Conservation (phyloP, 2,888 invertebrate genomes). For the Matsumyia berberina region DNA sequence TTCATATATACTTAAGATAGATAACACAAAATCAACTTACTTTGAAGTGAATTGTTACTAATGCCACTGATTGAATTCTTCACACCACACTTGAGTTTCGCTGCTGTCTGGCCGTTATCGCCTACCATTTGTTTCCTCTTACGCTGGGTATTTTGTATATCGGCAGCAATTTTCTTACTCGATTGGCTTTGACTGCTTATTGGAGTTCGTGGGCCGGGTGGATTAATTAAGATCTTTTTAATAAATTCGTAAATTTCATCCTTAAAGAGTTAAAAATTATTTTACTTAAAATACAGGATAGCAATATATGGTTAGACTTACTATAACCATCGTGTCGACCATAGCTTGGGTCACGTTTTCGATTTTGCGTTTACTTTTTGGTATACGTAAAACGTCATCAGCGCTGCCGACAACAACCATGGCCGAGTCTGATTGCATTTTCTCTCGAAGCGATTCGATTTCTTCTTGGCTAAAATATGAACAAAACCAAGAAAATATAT, state of each 20-base stretch:
- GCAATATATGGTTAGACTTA: slow-evolving; percentile 78
- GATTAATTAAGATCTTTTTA: slow-evolving; percentile 86
- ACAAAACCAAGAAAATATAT: too few relatives aligned
- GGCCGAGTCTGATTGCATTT: slow-evolving; percentile 90
- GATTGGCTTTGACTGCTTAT: slow-evolving; percentile 73
- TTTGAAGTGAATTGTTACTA: slow-evolving; percentile 20
- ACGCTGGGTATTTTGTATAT: slow-evolving; percentile 81
- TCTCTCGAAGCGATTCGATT: slow-evolving; percentile 90
- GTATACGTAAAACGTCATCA: slow-evolving; percentile 90
- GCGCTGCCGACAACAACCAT: slow-evolving; percentile 92
- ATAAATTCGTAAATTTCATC: slow-evolving; percentile 89
- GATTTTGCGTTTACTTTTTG: slow-evolving; percentile 88
- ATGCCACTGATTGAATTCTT: slow-evolving; percentile 23
- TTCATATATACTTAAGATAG: slow-evolving; percentile 17
- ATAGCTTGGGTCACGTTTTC: slow-evolving; percentile 92
- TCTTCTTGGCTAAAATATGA: slow-evolving; percentile 87
- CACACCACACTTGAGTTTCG: slow-evolving; percentile 79
- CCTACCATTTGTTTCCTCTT: slow-evolving; percentile 85
- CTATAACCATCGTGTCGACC: slow-evolving; percentile 91
- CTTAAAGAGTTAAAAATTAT: slow-evolving; percentile 79
- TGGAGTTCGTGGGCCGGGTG: slow-evolving; percentile 84
- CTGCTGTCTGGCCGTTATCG: slow-evolving; percentile 83
- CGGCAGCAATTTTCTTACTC: slow-evolving; percentile 80
- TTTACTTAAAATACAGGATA: neutral
- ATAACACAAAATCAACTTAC: slow-evolving; percentile 36